Evolutionary conservation across 2,888 invertebrate genomes (phyloP).

Genomic region (Eristalis intricaria): DNA sequence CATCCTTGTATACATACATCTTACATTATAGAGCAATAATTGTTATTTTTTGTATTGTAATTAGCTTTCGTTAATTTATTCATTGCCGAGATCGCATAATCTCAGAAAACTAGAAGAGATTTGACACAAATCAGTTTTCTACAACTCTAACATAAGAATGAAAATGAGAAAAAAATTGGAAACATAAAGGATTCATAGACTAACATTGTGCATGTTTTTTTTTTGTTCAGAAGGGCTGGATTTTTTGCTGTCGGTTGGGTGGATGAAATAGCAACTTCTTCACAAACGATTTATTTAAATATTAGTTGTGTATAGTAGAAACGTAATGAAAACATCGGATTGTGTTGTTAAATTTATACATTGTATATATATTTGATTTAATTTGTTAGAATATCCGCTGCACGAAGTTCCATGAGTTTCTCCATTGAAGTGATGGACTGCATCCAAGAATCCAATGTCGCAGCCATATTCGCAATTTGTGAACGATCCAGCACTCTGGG

Average conservation of each 20-base stretch:
- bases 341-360: slow-evolving; percentile 6
- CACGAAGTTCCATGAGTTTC: slow-evolving; percentile 81
- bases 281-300: slow-evolving; percentile 19
- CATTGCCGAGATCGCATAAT: slow-evolving; percentile 45
- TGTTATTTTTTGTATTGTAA: slow-evolving; percentile 27
- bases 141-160: slow-evolving; percentile 16
- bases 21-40: slow-evolving; percentile 25
- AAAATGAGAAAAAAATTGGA: slow-evolving; percentile 18
- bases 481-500: slow-evolving; percentile 86
- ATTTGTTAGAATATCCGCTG: slow-evolving; percentile 81
- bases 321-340: slow-evolving; percentile 34
- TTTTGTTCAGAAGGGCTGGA: not conserved
- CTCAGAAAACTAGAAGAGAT: slow-evolving; percentile 30
- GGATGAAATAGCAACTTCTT: slow-evolving; percentile 46
- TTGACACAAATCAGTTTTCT: slow-evolving; percentile 45
- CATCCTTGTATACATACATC: not conserved
- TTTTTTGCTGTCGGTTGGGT: slow-evolving; percentile 5
- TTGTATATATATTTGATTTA: slow-evolving; percentile 71
- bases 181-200: not conserved
- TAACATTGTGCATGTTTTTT: not conserved
- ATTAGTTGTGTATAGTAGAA: slow-evolving; percentile 35
- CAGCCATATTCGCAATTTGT: slow-evolving; percentile 80
- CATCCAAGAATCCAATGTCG: slow-evolving; percentile 81
- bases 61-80: slow-evolving; percentile 26
- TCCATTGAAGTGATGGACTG: slow-evolving; percentile 81